A percentile compares a stretch with the other conserved stretches of the same genome.
phyloP scores from a whole-genome alignment of 2,113 vertebrate genomes.

The Pterocles gutturalis region DNA sequence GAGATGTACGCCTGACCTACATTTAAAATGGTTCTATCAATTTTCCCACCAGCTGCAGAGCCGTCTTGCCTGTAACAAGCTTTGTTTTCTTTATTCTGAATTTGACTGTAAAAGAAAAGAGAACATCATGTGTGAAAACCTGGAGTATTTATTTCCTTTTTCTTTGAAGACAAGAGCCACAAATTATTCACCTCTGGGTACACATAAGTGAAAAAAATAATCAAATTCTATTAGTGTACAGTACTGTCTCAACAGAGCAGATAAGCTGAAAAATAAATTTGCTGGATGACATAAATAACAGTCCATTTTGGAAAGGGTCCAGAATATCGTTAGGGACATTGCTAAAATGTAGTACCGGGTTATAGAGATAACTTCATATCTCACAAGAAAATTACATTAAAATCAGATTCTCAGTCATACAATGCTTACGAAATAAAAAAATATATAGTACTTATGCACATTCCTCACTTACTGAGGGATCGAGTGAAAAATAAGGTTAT shows the following conservation, averaged over 20 bases:
- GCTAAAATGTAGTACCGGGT: background rate
- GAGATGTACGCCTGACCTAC: background rate
- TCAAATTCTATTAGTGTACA: background rate
- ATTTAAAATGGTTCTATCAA: background rate
- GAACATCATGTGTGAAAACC: background rate
- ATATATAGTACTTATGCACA: background rate
- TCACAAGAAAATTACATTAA: background rate
- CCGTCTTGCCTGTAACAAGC: background rate
- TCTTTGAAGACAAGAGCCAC: background rate
- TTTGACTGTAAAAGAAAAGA: conserved; percentile 1
- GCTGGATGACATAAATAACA: conserved; percentile 10
- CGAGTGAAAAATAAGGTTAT: background rate
- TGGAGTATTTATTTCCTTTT: background rate
- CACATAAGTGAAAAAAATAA: background rate
- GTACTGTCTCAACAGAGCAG: background rate
- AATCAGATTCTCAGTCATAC: background rate
- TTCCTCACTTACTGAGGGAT: background rate
- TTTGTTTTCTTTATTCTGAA: background rate
- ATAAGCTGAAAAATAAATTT: conserved; percentile 25
- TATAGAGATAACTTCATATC: background rate
- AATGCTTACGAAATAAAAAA: background rate
- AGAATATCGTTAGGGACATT: background rate
- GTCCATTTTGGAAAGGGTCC: background rate
- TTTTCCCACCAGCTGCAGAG: background rate
- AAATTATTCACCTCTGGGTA: conserved; percentile 4